phyloP scores from a whole-genome alignment of 2,797 vertebrate genomes.

The Pseudotriccus pelzelni region DNA sequence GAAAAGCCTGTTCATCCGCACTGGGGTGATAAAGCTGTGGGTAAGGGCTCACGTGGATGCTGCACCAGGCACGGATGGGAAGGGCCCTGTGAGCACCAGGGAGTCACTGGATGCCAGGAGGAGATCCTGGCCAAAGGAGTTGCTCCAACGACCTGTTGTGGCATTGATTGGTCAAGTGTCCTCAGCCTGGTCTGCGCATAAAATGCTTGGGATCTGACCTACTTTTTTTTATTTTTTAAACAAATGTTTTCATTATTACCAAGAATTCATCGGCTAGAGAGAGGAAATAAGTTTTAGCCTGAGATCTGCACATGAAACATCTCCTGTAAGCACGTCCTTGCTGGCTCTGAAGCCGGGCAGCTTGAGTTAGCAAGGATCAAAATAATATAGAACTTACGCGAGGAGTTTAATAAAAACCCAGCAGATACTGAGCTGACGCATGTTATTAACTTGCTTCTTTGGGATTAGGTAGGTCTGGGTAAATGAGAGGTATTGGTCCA shows the following conservation, averaged over 20 bases:
- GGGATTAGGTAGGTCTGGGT: constrained; percentile 40
- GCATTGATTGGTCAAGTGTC: not conserved
- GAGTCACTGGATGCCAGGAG: not conserved
- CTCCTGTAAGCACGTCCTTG: not conserved
- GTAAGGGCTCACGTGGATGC: fast-evolving
- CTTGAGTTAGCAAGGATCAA: not conserved
- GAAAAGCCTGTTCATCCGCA: not conserved
- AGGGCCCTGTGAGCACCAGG: not conserved
- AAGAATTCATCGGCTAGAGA: not conserved
- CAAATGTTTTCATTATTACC: constrained; percentile 9
- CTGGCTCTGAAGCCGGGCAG: constrained; percentile 12
- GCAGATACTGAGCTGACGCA: not conserved
- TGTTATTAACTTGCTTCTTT: constrained; percentile 51
- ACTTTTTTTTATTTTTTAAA: not conserved
- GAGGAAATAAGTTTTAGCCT: not conserved
- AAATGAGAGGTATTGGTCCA: constrained; percentile 13
- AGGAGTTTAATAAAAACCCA: constrained; percentile 27
- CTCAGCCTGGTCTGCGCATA: not conserved
- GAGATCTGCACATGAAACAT: not conserved
- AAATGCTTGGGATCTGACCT: not conserved
- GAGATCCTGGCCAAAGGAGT: not conserved
- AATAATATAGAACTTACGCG: not conserved
- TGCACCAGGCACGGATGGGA: fast-evolving
- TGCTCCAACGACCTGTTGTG: not conserved
- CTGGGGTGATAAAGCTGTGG: not conserved